Conservation (phyloP, 2,113 vertebrate species). For the Nycticorax nycticorax region DNA sequence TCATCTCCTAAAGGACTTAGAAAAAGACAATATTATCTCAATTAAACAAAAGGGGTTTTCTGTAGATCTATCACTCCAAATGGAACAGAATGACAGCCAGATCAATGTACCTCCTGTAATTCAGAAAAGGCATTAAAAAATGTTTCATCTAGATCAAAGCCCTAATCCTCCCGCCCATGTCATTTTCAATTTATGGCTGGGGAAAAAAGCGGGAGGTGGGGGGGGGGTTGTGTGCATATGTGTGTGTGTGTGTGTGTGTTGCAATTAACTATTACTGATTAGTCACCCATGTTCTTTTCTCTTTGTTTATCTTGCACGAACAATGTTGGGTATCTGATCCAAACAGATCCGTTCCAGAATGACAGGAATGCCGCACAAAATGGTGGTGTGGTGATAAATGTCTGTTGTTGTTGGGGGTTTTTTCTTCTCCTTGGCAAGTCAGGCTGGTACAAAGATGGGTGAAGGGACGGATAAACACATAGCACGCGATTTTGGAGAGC, state of each 20-base stretch:
- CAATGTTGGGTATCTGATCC: background rate
- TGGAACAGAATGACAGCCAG: background rate
- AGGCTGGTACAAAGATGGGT: background rate
- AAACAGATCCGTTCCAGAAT: background rate
- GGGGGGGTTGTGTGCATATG: background rate
- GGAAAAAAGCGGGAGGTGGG: background rate
- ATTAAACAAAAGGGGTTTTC: slow-evolving; percentile 16
- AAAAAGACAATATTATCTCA: slow-evolving; percentile 41
- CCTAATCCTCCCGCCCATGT: background rate
- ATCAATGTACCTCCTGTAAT: background rate
- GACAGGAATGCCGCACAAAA: background rate
- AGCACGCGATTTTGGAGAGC: background rate
- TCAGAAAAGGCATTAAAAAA: background rate
- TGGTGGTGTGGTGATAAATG: background rate
- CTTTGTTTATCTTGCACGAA: background rate
- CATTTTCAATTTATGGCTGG: background rate
- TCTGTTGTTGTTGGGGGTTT: no score
- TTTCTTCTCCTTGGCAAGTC: background rate
- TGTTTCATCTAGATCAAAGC: background rate
- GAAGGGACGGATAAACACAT: background rate
- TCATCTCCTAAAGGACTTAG: background rate
- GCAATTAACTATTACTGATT: background rate
- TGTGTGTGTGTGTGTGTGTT: background rate
- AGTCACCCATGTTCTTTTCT: background rate
- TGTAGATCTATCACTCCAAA: background rate